Evolutionary conservation across 1,140 invertebrate species (phyloP).

Genomic region (Saccostrea cuccullata): DNA sequence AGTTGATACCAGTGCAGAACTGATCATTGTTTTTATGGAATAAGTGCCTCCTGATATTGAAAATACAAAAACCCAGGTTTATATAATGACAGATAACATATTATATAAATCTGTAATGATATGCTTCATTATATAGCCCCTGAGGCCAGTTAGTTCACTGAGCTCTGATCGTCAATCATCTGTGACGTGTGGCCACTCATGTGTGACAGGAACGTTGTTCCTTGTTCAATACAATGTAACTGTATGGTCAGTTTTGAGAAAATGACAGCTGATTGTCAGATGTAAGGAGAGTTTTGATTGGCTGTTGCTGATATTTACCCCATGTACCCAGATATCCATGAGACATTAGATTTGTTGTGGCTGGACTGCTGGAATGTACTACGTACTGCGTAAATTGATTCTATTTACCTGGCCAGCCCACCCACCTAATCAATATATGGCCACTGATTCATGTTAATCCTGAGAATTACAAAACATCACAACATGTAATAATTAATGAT

Average conservation of each 20-base stretch:
- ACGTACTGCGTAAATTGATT: not conserved
- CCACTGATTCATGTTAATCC: not conserved
- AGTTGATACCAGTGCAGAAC: not conserved
- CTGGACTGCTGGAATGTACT: not conserved
- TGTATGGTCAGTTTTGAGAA: not conserved
- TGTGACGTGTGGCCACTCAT: not conserved
- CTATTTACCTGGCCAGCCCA: not conserved
- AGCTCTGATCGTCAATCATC: slow-evolving; percentile 10
- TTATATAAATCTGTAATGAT: not conserved
- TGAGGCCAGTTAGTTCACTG: too few relatives aligned
- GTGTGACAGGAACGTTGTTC: not conserved
- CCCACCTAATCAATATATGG: not conserved
- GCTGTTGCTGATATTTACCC: not conserved
- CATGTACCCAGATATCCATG: not conserved
- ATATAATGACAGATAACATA: slow-evolving; percentile 24
- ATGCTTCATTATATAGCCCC: not conserved
- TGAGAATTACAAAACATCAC: not conserved
- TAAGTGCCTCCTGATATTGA: not conserved
- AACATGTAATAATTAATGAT: not conserved
- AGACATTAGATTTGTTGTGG: not conserved
- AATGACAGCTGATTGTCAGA: not conserved
- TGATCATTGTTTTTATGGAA: not conserved
- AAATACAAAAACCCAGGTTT: not conserved
- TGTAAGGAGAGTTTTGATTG: slow-evolving; percentile 18
- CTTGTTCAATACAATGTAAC: not conserved